Conservation (phyloP, 2,888 invertebrate species). For the Lathronympha strigana region DNA sequence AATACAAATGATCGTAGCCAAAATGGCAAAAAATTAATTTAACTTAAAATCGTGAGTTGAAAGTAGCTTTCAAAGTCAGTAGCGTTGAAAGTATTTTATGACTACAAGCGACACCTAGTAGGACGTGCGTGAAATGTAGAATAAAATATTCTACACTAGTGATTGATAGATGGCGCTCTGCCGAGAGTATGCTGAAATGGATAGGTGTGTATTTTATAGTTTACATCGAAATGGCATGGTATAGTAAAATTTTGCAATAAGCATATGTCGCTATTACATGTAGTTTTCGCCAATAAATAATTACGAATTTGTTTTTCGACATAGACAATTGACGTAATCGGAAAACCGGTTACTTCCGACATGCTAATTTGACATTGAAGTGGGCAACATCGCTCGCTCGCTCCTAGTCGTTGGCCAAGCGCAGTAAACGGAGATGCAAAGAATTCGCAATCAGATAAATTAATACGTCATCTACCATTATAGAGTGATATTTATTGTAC, state of each 20-base stretch:
- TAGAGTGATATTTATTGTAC: conserved; percentile 62
- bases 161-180: not conserved
- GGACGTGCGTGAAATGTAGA: not conserved
- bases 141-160: not conserved
- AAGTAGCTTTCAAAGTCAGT: too few species aligned
- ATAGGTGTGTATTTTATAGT: not conserved
- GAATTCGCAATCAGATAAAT: conserved; percentile 69
- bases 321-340: conserved; percentile 16
- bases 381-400: conserved; percentile 62
- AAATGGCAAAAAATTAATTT: too few species aligned
- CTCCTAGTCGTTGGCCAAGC: conserved; percentile 63
- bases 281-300: not conserved
- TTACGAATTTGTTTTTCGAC: not conserved
- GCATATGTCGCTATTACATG: not conserved
- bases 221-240: too few species aligned
- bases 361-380: conserved; percentile 23
- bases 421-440: conserved; percentile 75
- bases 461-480: conserved; percentile 78
- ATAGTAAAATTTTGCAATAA: too few species aligned
- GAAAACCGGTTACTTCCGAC: conserved; percentile 34
- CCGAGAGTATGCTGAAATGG: not conserved
- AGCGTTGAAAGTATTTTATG: not conserved
- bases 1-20: too few species aligned
- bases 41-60: too few species aligned
- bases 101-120: conserved; percentile 5